Conservation (phyloP, 1,140 invertebrate species). For the Ptiloglossa arizonensis region DNA sequence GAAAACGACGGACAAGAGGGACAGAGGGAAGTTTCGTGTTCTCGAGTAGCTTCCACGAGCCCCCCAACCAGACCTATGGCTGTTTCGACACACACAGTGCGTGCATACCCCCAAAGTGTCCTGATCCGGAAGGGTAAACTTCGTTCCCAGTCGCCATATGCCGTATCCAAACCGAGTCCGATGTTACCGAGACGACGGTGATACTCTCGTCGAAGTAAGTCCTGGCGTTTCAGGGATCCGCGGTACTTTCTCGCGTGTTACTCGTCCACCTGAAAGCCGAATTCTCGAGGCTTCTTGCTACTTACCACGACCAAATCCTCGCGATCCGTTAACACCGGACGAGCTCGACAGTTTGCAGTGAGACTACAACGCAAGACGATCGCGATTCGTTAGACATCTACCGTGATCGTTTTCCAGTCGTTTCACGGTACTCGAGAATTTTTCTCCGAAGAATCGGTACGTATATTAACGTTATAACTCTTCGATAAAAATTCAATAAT, state of each 20-base stretch:
- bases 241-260: slow-evolving; percentile 39
- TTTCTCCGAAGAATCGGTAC: too few species aligned
- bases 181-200: slow-evolving; percentile 44
- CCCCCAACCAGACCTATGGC: too few species aligned
- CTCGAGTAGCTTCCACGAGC: not conserved
- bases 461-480: too few species aligned
- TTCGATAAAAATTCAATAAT: too few species aligned
- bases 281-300: slow-evolving; percentile 54
- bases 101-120: slow-evolving; percentile 18
- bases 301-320: slow-evolving; percentile 51
- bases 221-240: slow-evolving; percentile 27
- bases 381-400: slow-evolving; percentile 46
- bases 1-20: slow-evolving; percentile 10
- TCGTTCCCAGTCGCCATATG: slow-evolving; percentile 43
- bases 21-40: slow-evolving; percentile 35
- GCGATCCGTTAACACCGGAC: slow-evolving; percentile 51
- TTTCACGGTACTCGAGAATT: too few species aligned
- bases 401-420: slow-evolving; percentile 19
- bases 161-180: slow-evolving; percentile 34
- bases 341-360: slow-evolving; percentile 47
- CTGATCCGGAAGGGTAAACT: slow-evolving; percentile 60
- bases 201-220: slow-evolving; percentile 53
- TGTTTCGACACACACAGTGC: not conserved
- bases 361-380: slow-evolving; percentile 49
- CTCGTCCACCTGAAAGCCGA: slow-evolving; percentile 44